Evolutionary conservation across 2,113 vertebrate genomes (phyloP), one percentile per base, ranked within the genome.

Genomic region (Ascaphus truei): DNA sequence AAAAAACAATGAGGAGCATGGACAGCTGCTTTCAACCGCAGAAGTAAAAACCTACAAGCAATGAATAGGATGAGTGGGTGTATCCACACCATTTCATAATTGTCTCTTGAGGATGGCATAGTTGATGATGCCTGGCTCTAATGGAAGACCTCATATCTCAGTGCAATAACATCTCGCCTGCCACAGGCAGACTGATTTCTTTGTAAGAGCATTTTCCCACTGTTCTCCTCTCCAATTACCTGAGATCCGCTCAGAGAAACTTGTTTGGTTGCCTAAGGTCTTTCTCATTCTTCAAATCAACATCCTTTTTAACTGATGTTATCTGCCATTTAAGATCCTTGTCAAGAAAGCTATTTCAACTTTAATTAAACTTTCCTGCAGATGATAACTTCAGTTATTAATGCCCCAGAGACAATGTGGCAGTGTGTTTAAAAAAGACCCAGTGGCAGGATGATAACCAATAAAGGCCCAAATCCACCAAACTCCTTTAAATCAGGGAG

Each of bases 291-390:
- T 27, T 59, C 66, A 60, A 50, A 60, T 69, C 55, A 69, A 69
- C 55, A 51, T 34, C 52, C 16, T 57, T 48, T 58, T 68, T 68
- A 68, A 36, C 29, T 37, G 66, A 60, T 69, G 45, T 29, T 50
- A 60, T 69, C 56, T 50, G 26, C 55, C 55, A 59, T 69, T 69
- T 59, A 60, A 69, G 66, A 51, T 59, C 39, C 43, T 69, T 69
- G 43, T 69, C 66, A 60, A 69, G 7, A 34, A 69, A 43, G 43
- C 56, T 58, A 69, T 69, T 69, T 69, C 55, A 69, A 69, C 66
- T 69, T 60, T 69, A 69, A 69, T 69, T 69, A 69, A 69, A 69
- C 65, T 69, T 68, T 48, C 55, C 33, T 23, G 66, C 31, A 59
- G 55, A 69, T 68, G 65, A 68, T 58, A 69, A 51, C 66, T 50